phyloP scores from a whole-genome alignment of 2,797 vertebrate species.

The Sorex maritimensis region DNA sequence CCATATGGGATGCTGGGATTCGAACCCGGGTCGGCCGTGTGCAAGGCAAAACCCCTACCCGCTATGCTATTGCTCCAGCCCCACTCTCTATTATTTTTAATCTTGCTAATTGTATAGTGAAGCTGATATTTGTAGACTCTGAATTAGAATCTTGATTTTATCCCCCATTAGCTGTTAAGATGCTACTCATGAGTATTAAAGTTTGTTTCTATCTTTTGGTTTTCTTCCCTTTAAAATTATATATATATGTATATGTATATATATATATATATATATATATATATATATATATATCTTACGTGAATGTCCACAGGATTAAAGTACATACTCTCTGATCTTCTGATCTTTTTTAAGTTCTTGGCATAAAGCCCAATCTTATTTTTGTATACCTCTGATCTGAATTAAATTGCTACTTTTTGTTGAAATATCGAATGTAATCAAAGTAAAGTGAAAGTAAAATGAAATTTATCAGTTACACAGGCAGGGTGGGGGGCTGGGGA shows the following conservation, averaged over 20 bases:
- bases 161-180: background rate
- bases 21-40: no score
- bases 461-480: no score
- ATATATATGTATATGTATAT: no score
- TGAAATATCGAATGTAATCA: no score
- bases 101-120: background rate
- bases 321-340: background rate
- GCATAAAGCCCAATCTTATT: background rate
- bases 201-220: background rate
- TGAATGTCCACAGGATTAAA: no score
- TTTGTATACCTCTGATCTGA: background rate
- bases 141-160: slow-evolving; percentile 7
- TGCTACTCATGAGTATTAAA: slow-evolving; percentile 18
- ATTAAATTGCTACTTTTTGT: background rate
- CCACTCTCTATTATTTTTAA: slow-evolving; percentile 2
- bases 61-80: no score
- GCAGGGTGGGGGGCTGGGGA: no score
- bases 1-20: no score
- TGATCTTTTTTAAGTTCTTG: background rate
- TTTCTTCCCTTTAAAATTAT: background rate
- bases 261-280: no score
- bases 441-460: no score
- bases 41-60: no score
- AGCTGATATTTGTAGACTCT: background rate
- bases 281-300: no score